These are phyloP conservation scores for Tenthredo distinguenda DNA, from an alignment of 2,888 invertebrate species.

Conservation along the genomic window DNA sequence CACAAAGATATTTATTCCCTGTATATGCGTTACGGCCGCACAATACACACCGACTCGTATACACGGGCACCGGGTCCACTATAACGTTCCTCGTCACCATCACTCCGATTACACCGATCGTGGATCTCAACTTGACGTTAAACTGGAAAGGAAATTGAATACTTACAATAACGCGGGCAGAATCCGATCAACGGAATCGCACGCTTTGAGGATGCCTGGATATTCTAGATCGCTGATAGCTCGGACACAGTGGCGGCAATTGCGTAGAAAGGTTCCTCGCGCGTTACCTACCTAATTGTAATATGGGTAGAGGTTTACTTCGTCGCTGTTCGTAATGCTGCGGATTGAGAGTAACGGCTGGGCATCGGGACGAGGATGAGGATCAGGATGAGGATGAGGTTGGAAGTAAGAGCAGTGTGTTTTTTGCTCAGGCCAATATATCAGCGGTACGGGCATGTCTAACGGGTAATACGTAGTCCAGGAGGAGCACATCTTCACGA, in stretches of 20 bases:
- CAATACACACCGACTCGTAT: background rate
- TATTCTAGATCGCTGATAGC: background rate
- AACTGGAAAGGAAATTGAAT: background rate
- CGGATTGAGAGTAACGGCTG: conserved; percentile 38
- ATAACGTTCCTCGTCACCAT: background rate
- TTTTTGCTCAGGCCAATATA: conserved; percentile 76
- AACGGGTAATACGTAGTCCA: conserved; percentile 74
- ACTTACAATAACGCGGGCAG: background rate
- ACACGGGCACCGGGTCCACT: background rate
- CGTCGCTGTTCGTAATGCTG: conserved; percentile 13
- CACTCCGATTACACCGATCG: background rate
- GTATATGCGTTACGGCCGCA: background rate
- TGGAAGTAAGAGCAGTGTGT: conserved; percentile 69
- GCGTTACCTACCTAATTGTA: background rate
- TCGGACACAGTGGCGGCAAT: background rate
- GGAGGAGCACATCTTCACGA: conserved; percentile 55
- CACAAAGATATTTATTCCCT: background rate
- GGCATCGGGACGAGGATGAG: conserved; percentile 25
- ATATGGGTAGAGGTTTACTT: background rate
- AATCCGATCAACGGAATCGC: background rate
- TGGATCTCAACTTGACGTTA: background rate
- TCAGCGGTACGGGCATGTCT: conserved; percentile 76
- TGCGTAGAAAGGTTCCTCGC: background rate
- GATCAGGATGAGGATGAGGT: background rate
- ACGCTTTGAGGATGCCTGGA: background rate